Conservation (phyloP, 2,888 invertebrate species). For the Nemotelus nigrinus region DNA sequence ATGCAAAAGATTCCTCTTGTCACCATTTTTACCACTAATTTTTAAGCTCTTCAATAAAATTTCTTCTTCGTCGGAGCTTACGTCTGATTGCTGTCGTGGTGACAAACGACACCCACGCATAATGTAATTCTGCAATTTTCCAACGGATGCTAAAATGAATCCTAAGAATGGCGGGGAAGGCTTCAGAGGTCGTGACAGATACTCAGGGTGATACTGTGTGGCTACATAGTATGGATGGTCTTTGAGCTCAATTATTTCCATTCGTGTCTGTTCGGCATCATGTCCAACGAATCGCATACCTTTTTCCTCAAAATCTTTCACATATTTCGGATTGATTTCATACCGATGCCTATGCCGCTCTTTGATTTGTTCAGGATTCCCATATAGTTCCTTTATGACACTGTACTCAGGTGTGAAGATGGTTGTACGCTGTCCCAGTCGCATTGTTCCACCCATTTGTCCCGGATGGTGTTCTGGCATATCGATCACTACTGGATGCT, state of each 20-base stretch:
- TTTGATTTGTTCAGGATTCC: slow-evolving; percentile 80
- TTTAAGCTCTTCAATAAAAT: slow-evolving; percentile 48
- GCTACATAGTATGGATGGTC: slow-evolving; percentile 93
- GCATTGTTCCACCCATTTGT: slow-evolving; percentile 96
- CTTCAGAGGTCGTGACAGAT: slow-evolving; percentile 87
- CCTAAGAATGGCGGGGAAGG: slow-evolving; percentile 97
- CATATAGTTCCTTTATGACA: slow-evolving; percentile 78
- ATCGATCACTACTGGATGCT: slow-evolving; percentile 88
- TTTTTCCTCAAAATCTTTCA: slow-evolving; percentile 77
- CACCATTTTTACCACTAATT: slow-evolving; percentile 34
- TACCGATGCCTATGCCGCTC: slow-evolving; percentile 97
- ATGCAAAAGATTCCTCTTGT: slow-evolving; percentile 17
- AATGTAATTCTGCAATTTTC: slow-evolving; percentile 79
- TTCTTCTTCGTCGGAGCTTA: slow-evolving; percentile 71
- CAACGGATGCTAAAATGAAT: slow-evolving; percentile 87
- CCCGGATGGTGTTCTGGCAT: slow-evolving; percentile 99
- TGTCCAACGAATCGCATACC: slow-evolving; percentile 91
- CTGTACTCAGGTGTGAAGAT: slow-evolving; percentile 73
- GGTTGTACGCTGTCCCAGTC: slow-evolving; percentile 92
- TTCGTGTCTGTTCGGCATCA: slow-evolving; percentile 83
- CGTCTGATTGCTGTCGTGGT: slow-evolving; percentile 78
- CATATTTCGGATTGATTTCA: slow-evolving; percentile 93
- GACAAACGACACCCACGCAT: slow-evolving; percentile 79
- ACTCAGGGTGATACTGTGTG: slow-evolving; percentile 98
- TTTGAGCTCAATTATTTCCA: slow-evolving; percentile 92